Conservation (phyloP, 2,888 invertebrate species). For the Mythimna vitellina region DNA sequence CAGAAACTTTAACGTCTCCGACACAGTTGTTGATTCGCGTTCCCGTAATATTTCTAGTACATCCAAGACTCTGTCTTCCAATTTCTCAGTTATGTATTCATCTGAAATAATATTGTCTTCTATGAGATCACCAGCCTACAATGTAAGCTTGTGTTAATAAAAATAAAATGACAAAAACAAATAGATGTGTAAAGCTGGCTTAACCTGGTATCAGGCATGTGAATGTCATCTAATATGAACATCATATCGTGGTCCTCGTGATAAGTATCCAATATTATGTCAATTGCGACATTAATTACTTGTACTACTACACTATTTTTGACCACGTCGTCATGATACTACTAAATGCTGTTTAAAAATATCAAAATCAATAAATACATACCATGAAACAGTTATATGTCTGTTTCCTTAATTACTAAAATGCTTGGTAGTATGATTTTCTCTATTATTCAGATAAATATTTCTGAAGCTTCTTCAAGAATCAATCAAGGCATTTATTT, state of each 20-base stretch:
- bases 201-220: neutral
- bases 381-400: neutral
- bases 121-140: neutral
- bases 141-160: constrained; percentile 11
- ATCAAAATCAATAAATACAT: constrained; percentile 3
- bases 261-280: constrained; percentile 26
- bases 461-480: neutral
- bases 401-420: neutral
- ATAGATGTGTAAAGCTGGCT: constrained; percentile 5
- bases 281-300: constrained; percentile 25
- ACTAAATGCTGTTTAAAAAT: constrained; percentile 33
- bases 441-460: neutral
- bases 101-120: neutral
- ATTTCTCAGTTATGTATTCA: neutral
- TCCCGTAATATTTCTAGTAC: neutral
- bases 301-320: constrained; percentile 21
- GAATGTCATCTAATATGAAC: constrained; percentile 14
- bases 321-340: constrained; percentile 27
- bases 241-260: constrained; percentile 14
- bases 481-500: too few species aligned
- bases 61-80: neutral
- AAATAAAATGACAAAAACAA: constrained; percentile 8
- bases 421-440: neutral
- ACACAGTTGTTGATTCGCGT: neutral
- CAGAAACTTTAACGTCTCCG: neutral